phyloP scores from a whole-genome alignment of 2,888 invertebrate genomes.

The Crepidodera aurea region DNA sequence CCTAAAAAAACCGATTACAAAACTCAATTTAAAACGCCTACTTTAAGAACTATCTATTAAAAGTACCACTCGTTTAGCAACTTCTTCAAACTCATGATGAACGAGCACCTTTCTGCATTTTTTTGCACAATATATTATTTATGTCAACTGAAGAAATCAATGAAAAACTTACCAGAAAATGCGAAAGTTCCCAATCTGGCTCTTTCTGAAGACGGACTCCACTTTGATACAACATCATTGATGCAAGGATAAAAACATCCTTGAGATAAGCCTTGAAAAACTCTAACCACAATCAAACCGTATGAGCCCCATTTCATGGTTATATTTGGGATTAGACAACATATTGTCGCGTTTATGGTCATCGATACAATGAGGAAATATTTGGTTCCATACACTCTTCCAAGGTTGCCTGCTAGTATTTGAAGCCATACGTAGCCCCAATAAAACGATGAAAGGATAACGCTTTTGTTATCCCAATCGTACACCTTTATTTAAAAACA shows the following conservation, averaged over 20 bases:
- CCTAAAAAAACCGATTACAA: constrained; percentile 11
- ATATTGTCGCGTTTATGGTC: constrained; percentile 1
- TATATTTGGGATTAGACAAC: neutral
- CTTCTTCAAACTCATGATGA: no score
- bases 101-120: no score
- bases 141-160: no score
- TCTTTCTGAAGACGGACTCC: constrained; percentile 1
- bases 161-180: neutral
- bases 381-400: neutral
- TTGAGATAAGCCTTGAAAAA: neutral
- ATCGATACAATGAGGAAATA: neutral
- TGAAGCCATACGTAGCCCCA: constrained; percentile 5
- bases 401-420: constrained; percentile 5
- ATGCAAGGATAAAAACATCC: neutral
- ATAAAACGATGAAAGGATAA: constrained; percentile 9
- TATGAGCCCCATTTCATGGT: neutral
- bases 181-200: constrained; percentile 3
- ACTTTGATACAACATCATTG: neutral
- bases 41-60: no score
- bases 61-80: no score
- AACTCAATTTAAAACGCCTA: no score
- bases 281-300: neutral
- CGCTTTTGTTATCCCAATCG: neutral
- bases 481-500: no score
- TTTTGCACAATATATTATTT: no score